A percentile compares a stretch with the other conserved stretches of the same genome.
phyloP scores from a whole-genome alignment of 2,797 vertebrate species.

The Brachymystax lenok region DNA sequence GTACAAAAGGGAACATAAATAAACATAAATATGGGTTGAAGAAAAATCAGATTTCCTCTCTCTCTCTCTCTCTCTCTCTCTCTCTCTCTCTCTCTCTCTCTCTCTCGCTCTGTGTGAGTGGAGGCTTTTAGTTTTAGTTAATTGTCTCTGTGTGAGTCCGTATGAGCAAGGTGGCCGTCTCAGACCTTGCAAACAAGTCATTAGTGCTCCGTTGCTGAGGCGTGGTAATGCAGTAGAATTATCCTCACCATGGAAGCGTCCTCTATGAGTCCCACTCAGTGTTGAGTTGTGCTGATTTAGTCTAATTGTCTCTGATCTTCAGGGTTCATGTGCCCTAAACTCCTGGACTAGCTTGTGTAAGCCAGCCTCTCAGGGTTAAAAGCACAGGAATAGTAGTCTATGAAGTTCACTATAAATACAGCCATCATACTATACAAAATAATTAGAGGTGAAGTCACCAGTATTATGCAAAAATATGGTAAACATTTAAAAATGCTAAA shows the following conservation, averaged over 20 bases:
- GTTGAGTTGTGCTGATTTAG: neutral
- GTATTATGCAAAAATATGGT: neutral
- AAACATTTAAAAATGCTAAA: constrained; percentile 16
- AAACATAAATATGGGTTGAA: too few relatives aligned
- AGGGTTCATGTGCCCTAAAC: neutral
- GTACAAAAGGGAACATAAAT: too few relatives aligned
- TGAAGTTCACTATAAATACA: too few relatives aligned
- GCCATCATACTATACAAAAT: too few relatives aligned
- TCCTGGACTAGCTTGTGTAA: neutral
- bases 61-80: too few relatives aligned
- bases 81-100: neutral
- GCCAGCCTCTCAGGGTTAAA: too few relatives aligned
- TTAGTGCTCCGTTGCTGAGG: constrained; percentile 11
- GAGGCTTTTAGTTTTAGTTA: constrained; percentile 21
- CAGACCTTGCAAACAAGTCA: constrained; percentile 21
- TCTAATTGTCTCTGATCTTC: neutral
- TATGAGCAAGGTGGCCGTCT: constrained; percentile 22
- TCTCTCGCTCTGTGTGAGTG: neutral
- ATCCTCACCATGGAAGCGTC: constrained; percentile 2
- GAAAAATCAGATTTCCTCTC: neutral
- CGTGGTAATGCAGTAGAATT: neutral
- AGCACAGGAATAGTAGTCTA: too few relatives aligned
- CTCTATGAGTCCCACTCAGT: neutral
- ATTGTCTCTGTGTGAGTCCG: constrained; percentile 30
- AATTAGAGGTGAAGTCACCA: constrained; percentile 13